Evolutionary conservation across 1,140 invertebrate species (phyloP).

Genomic region (Tigriopus japonicus): DNA sequence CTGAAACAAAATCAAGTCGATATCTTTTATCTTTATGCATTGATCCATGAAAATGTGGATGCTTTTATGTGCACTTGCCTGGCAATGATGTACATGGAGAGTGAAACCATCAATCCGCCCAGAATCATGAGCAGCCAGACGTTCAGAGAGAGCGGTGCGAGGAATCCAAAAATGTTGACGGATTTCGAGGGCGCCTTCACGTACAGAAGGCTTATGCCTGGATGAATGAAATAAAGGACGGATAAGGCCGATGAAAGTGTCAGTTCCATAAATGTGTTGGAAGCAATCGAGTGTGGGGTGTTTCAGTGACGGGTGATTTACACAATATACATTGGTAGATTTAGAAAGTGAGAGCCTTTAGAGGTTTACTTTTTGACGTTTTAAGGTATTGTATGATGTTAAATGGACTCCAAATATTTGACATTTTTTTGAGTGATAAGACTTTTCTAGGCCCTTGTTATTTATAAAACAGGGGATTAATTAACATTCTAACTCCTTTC

Average conservation of each 20-base stretch:
- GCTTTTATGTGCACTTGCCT: conserved; percentile 38
- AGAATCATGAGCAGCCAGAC: conserved; percentile 10
- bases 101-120: not conserved
- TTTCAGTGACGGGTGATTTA: not conserved
- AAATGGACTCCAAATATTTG: no score
- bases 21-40: not conserved
- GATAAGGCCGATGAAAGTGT: no score
- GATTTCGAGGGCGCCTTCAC: conserved; percentile 24
- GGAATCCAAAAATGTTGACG: conserved; percentile 27
- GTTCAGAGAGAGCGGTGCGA: conserved; percentile 12
- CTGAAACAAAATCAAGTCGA: conserved; percentile 3
- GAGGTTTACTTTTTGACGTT: no score
- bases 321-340: no score
- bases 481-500: no score
- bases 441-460: no score
- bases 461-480: no score
- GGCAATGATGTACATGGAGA: conserved; percentile 14
- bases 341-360: no score
- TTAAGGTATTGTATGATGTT: no score
- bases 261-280: no score
- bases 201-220: conserved; percentile 28
- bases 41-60: conserved; percentile 23
- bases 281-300: no score
- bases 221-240: conserved; percentile 12
- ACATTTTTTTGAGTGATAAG: no score